phyloP scores from a whole-genome alignment of 2,797 vertebrate genomes.

The Sebastes steindachneri region DNA sequence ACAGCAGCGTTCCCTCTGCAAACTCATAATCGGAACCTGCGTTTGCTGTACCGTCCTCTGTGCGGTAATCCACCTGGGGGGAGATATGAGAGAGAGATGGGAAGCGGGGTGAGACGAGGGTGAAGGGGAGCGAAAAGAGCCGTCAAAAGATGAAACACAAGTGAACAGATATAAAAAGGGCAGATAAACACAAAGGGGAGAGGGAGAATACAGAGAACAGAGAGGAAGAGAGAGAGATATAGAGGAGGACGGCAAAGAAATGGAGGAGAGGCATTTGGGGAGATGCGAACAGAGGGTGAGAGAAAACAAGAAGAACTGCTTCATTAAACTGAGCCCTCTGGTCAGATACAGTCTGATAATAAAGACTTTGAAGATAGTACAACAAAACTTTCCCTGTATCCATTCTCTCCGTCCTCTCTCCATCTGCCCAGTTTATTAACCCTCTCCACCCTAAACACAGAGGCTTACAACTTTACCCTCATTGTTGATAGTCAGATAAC shows the following conservation, averaged over 20 bases:
- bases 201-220: neutral
- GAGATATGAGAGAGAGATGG: constrained; percentile 3
- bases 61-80: constrained; percentile 86
- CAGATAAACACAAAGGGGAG: constrained; percentile 46
- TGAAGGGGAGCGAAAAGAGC: neutral
- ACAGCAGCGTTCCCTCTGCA: constrained; percentile 86
- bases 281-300: constrained; percentile 40
- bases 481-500: neutral
- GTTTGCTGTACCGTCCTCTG: constrained; percentile 89
- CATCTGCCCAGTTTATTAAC: constrained; percentile 9
- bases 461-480: neutral
- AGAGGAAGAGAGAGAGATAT: neutral
- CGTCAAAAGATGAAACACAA: constrained; percentile 33
- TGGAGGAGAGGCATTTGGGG: constrained; percentile 21
- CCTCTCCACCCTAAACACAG: neutral
- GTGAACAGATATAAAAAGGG: constrained; percentile 33
- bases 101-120: neutral
- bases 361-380: constrained; percentile 58
- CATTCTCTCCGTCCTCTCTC: constrained; percentile 16
- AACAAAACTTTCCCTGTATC: constrained; percentile 32
- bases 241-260: neutral
- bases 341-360: constrained; percentile 54
- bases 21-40: constrained; percentile 90
- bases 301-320: constrained; percentile 57
- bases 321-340: constrained; percentile 72